Conservation (phyloP, 2,113 vertebrate species). For the Hippocampus mohnikei region DNA sequence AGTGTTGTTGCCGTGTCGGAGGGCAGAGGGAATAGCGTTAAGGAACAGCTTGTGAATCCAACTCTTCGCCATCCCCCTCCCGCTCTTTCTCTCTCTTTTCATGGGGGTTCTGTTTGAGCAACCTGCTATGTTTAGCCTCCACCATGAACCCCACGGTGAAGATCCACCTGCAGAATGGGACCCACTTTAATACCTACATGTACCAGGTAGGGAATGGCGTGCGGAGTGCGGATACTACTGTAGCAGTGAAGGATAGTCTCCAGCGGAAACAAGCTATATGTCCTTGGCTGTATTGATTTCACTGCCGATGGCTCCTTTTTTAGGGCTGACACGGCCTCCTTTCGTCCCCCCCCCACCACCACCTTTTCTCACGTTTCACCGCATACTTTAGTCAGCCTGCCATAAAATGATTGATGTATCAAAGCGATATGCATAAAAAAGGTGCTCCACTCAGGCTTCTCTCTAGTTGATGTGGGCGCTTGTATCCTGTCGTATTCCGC, state of each 20-base stretch:
- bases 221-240: slow-evolving; percentile 20
- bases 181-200: slow-evolving; percentile 81
- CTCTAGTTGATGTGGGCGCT: slow-evolving; percentile 17
- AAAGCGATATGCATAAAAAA: slow-evolving; percentile 15
- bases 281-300: slow-evolving; percentile 58
- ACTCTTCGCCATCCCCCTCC: slow-evolving; percentile 15
- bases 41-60: slow-evolving; percentile 10
- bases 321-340: slow-evolving; percentile 44
- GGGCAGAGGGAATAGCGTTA: slow-evolving; percentile 36
- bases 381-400: slow-evolving; percentile 32
- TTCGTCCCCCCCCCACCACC: slow-evolving; percentile 20
- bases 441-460: slow-evolving; percentile 16
- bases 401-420: slow-evolving; percentile 33
- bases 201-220: slow-evolving; percentile 77
- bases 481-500: slow-evolving; percentile 25
- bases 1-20: slow-evolving; percentile 38
- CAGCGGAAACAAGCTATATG: slow-evolving; percentile 32
- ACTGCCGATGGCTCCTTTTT: slow-evolving; percentile 52
- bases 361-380: slow-evolving; percentile 9
- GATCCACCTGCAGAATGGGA: slow-evolving; percentile 79
- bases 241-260: slow-evolving; percentile 34
- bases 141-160: slow-evolving; percentile 75
- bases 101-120: slow-evolving; percentile 39
- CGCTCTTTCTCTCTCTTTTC: slow-evolving; percentile 31
- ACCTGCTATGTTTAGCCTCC: slow-evolving; percentile 73